Conservation (phyloP, 2,797 vertebrate genomes). For the Cetoscarus ocellatus region DNA sequence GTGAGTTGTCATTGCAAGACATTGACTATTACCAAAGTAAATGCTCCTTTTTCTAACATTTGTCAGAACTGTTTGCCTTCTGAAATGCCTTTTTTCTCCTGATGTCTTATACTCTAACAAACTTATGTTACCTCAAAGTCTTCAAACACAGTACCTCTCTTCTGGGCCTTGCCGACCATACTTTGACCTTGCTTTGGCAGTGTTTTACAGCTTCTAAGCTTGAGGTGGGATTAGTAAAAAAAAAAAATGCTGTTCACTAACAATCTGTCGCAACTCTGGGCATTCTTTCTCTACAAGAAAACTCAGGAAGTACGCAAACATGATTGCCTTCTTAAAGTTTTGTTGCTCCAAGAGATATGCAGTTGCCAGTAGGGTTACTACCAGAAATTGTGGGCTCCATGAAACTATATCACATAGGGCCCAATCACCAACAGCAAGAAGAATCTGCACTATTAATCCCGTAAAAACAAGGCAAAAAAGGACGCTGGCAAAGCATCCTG, state of each 20-base stretch:
- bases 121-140: background rate
- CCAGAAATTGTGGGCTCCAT: no score
- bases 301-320: background rate
- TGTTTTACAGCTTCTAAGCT: slow-evolving; percentile 68
- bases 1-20: slow-evolving; percentile 32
- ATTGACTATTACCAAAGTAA: slow-evolving; percentile 19
- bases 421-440: no score
- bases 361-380: no score
- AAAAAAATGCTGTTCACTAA: slow-evolving; percentile 44
- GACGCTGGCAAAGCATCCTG: no score
- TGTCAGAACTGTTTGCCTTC: background rate
- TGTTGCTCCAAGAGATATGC: no score
- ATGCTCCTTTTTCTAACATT: background rate
- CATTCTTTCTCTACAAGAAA: slow-evolving; percentile 41
- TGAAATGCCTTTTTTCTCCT: background rate
- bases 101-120: no score
- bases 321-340: no score
- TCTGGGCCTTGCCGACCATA: slow-evolving; percentile 49
- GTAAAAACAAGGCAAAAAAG: no score
- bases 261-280: slow-evolving; percentile 57
- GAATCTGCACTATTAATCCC: no score
- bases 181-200: slow-evolving; percentile 51
- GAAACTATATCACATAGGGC: no score
- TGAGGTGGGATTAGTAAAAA: slow-evolving; percentile 60
- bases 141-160: slow-evolving; percentile 25